phyloP scores from a whole-genome alignment of 2,888 invertebrate genomes.

The Pollenia amentaria region DNA sequence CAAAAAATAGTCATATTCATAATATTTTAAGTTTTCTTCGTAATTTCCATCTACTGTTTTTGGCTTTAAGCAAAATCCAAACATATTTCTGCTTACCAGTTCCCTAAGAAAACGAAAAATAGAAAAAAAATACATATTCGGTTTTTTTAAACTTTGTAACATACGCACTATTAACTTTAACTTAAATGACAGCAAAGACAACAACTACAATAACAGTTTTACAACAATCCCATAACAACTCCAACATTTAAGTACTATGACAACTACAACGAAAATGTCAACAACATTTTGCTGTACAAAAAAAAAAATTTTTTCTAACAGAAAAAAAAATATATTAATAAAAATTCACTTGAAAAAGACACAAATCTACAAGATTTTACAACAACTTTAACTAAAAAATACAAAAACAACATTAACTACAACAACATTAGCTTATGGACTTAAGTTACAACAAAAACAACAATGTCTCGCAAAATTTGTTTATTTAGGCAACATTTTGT shows the following conservation, averaged over 20 bases:
- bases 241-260: constrained; percentile 67
- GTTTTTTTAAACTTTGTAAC: constrained; percentile 38
- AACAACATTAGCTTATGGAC: constrained; percentile 15
- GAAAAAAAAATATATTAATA: neutral
- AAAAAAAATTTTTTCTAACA: constrained; percentile 9
- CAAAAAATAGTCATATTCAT: constrained; percentile 56
- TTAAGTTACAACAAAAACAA: constrained; percentile 17
- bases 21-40: constrained; percentile 35
- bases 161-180: constrained; percentile 70
- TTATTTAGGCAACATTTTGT: constrained; percentile 38
- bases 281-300: constrained; percentile 55
- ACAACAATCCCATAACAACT: constrained; percentile 27
- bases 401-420: constrained; percentile 28
- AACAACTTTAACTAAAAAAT: constrained; percentile 31
- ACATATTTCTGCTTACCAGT: constrained; percentile 9
- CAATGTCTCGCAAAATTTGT: constrained; percentile 63
- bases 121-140: neutral
- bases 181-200: constrained; percentile 25
- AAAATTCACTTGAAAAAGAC: neutral
- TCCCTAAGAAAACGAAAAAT: neutral
- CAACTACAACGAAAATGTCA: constrained; percentile 72
- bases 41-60: constrained; percentile 33
- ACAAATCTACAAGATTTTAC: constrained; percentile 20
- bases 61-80: constrained; percentile 4
- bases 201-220: constrained; percentile 46